These are phyloP conservation scores for Nasonovia ribisnigri DNA, from an alignment of 2,888 invertebrate genomes.

Conservation along the genomic window DNA sequence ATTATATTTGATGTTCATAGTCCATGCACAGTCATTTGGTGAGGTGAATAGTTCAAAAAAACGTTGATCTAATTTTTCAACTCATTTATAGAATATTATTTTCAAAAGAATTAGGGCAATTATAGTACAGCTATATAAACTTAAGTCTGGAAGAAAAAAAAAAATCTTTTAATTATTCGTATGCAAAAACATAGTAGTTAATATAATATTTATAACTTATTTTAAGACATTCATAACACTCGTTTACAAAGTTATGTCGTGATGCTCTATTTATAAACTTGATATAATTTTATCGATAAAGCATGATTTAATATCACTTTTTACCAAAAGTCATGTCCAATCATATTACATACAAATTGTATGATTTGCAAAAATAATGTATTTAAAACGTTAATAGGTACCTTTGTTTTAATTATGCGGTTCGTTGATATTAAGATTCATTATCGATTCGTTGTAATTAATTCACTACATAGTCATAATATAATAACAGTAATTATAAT, in stretches of 20 bases:
- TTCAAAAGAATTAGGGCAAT: not conserved
- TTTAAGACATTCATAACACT: not conserved
- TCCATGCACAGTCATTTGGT: not conserved
- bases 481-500: not conserved
- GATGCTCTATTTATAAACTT: not conserved
- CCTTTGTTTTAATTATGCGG: not conserved
- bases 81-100: not conserved
- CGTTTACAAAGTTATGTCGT: not conserved
- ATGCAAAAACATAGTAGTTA: not conserved
- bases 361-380: too few species aligned
- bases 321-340: not conserved
- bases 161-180: not conserved
- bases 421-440: not conserved
- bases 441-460: not conserved
- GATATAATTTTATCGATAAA: not conserved
- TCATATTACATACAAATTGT: not conserved
- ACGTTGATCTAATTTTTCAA: not conserved
- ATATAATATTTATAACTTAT: too few species aligned
- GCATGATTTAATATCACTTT: not conserved
- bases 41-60: not conserved
- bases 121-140: not conserved
- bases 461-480: not conserved
- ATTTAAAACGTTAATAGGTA: too few species aligned
- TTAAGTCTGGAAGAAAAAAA: not conserved
- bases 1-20: not conserved